A percentile compares a stretch with the other conserved stretches of the same genome.
These are phyloP conservation scores for Lithobates sylvaticus DNA, from an alignment of 2,797 vertebrate species.

Conservation along the genomic window DNA sequence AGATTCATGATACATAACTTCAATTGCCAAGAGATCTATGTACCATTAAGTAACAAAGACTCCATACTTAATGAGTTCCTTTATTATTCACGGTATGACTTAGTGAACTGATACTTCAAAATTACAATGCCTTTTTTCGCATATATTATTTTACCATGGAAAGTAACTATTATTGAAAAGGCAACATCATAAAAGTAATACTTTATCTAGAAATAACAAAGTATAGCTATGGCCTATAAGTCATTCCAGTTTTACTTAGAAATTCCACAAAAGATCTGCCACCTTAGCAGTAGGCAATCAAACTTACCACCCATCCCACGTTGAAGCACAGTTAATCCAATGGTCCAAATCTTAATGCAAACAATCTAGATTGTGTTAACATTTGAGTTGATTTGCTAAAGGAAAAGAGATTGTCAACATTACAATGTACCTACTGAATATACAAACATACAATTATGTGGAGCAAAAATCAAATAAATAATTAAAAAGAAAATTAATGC, in stretches of 20 bases:
- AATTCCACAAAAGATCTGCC: not conserved
- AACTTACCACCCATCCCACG: no score
- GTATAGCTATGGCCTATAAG: not conserved
- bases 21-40: slow-evolving; percentile 73
- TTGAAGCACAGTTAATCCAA: no score
- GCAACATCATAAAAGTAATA: slow-evolving; percentile 5
- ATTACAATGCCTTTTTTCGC: slow-evolving; percentile 66
- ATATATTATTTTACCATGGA: slow-evolving; percentile 70
- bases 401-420: no score
- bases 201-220: slow-evolving; percentile 12
- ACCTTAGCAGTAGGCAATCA: no score
- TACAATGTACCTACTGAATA: no score
- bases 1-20: slow-evolving; percentile 70
- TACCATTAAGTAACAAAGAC: slow-evolving; percentile 70
- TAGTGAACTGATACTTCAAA: slow-evolving; percentile 73
- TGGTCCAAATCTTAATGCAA: no score
- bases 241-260: not conserved
- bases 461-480: no score
- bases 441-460: no score
- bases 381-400: no score
- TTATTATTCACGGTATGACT: slow-evolving; percentile 74
- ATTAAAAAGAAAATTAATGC: no score
- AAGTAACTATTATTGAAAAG: slow-evolving; percentile 65
- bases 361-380: no score
- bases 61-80: slow-evolving; percentile 75